Evolutionary conservation across 2,113 vertebrate genomes (phyloP).

Genomic region (Crotalus tigris): DNA sequence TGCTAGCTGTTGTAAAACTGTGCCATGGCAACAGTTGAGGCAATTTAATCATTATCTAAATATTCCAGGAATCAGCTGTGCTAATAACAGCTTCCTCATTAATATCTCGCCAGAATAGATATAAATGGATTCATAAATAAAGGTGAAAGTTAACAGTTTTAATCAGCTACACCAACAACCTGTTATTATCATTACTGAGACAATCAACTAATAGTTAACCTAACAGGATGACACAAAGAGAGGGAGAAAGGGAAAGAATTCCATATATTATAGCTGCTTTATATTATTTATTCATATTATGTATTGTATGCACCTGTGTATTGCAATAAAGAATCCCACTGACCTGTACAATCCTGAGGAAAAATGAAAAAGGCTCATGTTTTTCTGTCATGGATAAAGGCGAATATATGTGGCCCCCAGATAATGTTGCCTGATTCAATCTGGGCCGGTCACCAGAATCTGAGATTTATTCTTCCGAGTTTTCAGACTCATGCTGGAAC

Average conservation of each 20-base stretch:
- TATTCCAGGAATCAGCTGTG: constrained; percentile 29
- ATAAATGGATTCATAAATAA: constrained; percentile 22
- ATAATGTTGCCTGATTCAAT: background rate
- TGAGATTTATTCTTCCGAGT: background rate
- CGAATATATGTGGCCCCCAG: background rate
- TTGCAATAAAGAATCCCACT: background rate
- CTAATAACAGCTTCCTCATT: constrained; percentile 30
- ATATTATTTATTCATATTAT: background rate
- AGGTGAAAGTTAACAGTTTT: constrained; percentile 32
- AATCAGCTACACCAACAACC: constrained; percentile 29
- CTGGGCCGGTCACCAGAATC: background rate
- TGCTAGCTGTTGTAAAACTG: constrained; percentile 1
- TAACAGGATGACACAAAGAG: constrained; percentile 22
- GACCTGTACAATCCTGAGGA: background rate
- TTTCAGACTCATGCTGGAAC: background rate
- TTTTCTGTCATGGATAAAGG: background rate
- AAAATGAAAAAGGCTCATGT: background rate
- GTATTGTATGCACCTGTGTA: background rate
- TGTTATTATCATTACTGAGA: constrained; percentile 46
- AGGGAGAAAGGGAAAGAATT: constrained; percentile 3
- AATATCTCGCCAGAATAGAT: constrained; percentile 1
- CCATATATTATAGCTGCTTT: constrained; percentile 1
- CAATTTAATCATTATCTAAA: constrained; percentile 32
- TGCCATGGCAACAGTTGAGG: constrained; percentile 13
- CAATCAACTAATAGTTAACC: constrained; percentile 18